A percentile compares a stretch with the other conserved stretches of the same genome.
phyloP scores from a whole-genome alignment of 2,888 invertebrate genomes.

The Drosophila recens region DNA sequence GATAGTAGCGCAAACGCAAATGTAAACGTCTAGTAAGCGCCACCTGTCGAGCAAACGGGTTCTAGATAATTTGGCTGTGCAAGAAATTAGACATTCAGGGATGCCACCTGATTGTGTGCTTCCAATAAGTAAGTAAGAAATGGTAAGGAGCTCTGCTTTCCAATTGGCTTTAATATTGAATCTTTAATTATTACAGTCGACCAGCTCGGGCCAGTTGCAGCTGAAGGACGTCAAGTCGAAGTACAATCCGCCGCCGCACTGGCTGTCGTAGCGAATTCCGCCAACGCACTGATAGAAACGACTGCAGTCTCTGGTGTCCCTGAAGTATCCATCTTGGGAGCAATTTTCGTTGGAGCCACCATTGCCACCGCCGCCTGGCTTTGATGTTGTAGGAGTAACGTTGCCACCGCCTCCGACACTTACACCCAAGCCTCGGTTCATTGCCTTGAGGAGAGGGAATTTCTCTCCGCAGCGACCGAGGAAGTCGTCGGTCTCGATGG shows the following conservation, averaged over 20 bases:
- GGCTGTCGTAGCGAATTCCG: slow-evolving; percentile 86
- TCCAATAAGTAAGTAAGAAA: neutral
- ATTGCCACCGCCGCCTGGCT: slow-evolving; percentile 24
- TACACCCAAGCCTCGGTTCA: slow-evolving; percentile 59
- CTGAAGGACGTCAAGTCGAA: slow-evolving; percentile 12
- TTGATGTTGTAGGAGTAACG: slow-evolving; percentile 9
- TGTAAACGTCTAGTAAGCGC: neutral
- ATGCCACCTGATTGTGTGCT: too few species aligned
- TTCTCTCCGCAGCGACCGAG: slow-evolving; percentile 91
- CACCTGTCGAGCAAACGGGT: neutral
- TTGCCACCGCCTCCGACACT: slow-evolving; percentile 20
- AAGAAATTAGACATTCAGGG: too few species aligned
- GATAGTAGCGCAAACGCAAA: too few species aligned
- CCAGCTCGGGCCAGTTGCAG: slow-evolving; percentile 40
- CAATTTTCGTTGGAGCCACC: slow-evolving; percentile 40
- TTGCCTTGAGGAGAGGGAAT: slow-evolving; percentile 66
- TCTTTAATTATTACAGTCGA: slow-evolving; percentile 39
- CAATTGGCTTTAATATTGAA: neutral
- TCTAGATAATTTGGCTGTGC: neutral
- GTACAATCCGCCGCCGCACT: slow-evolving; percentile 85
- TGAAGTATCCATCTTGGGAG: slow-evolving; percentile 82
- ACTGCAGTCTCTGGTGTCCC: slow-evolving; percentile 89
- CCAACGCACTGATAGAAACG: slow-evolving; percentile 88
- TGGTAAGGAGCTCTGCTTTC: neutral
- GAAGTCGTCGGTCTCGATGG: slow-evolving; percentile 97